Percentiles rank a stretch among this genome's conserved stretches.
Evolutionary conservation across 2,797 vertebrate genomes (phyloP).

Genomic region (Octomys mimax): DNA sequence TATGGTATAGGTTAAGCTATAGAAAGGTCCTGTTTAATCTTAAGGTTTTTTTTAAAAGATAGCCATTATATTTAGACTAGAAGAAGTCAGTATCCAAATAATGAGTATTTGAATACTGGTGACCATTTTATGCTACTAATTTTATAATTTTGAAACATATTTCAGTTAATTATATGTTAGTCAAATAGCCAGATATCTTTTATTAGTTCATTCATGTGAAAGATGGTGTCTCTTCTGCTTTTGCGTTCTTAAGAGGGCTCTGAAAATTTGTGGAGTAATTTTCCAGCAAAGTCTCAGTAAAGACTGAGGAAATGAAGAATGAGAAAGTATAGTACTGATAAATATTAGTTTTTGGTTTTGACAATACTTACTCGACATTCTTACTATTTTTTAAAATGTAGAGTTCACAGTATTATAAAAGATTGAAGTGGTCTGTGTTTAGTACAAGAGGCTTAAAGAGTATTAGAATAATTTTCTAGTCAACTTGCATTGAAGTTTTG

Average conservation of each 20-base stretch:
- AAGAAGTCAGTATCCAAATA: background rate
- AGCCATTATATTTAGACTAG: background rate
- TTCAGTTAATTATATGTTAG: background rate
- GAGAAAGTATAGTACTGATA: background rate
- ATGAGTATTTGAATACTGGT: background rate
- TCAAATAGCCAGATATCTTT: background rate
- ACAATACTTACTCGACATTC: background rate
- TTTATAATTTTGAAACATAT: conserved; percentile 20
- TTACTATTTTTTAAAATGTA: conserved; percentile 19
- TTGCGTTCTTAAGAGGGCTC: background rate
- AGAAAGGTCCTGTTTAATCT: background rate
- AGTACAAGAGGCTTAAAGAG: background rate
- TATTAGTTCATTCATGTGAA: conserved; percentile 3
- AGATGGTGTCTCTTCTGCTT: background rate
- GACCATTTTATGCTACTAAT: background rate
- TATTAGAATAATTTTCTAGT: conserved; percentile 26
- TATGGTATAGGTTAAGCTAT: background rate
- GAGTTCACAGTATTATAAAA: background rate
- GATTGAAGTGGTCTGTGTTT: background rate
- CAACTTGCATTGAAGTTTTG: background rate
- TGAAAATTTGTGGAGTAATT: conserved; percentile 49
- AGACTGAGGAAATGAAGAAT: background rate
- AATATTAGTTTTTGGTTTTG: background rate
- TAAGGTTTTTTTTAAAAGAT: background rate
- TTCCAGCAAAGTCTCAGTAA: background rate